Evolutionary conservation across 2,888 invertebrate genomes (phyloP).

Genomic region (Archips xylosteana): DNA sequence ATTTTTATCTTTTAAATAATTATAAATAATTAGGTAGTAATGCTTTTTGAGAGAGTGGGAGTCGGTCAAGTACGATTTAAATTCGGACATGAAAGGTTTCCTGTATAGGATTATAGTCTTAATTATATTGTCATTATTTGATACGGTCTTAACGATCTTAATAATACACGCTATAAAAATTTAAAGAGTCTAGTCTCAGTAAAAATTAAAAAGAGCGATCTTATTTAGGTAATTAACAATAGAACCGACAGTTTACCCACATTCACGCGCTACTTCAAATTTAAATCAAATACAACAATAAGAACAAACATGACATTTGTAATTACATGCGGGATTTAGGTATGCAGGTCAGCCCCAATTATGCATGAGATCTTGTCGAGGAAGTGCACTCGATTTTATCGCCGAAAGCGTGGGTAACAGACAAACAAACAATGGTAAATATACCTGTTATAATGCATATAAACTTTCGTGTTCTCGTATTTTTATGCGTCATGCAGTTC

Average conservation of each 20-base stretch:
- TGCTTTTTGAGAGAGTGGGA: too few relatives aligned
- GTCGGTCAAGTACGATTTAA: too few relatives aligned
- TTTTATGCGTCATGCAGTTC: conserved; percentile 31
- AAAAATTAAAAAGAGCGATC: too few relatives aligned
- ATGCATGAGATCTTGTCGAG: conserved; percentile 27
- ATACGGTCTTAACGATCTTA: too few relatives aligned
- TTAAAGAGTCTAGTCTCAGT: too few relatives aligned
- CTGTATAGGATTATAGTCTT: too few relatives aligned
- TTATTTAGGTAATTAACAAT: too few relatives aligned
- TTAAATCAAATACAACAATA: conserved; percentile 3
- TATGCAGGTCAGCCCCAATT: conserved; percentile 22
- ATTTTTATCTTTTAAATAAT: too few relatives aligned
- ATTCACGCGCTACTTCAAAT: not conserved
- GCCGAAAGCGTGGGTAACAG: conserved; percentile 42
- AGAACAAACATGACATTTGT: conserved; percentile 26
- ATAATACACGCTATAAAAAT: too few relatives aligned
- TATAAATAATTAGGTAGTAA: too few relatives aligned
- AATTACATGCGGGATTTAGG: conserved; percentile 33
- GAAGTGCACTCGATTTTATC: conserved; percentile 39
- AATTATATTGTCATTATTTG: too few relatives aligned
- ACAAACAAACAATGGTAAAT: conserved; percentile 31
- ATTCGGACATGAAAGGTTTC: too few relatives aligned
- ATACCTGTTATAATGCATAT: conserved; percentile 33
- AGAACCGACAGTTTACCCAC: not conserved
- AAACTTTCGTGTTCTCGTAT: conserved; percentile 31